Percentiles rank a stretch among this genome's conserved stretches.
phyloP scores from a whole-genome alignment of 2,797 vertebrate genomes.

The Orientallactaga sibirica region DNA sequence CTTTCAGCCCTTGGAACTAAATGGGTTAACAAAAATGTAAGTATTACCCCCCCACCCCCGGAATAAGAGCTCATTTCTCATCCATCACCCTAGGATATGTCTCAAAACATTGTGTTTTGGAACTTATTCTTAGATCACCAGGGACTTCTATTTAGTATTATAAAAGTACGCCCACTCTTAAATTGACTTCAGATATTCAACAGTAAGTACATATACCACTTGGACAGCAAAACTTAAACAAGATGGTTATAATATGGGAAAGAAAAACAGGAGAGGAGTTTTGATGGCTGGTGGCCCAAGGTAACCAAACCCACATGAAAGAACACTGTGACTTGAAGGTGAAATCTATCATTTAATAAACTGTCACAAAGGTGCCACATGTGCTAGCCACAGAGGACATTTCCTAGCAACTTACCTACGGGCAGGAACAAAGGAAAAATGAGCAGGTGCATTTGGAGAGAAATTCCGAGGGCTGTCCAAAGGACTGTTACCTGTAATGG shows the following conservation, averaged over 20 bases:
- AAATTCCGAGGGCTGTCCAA: constrained; percentile 98
- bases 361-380: constrained; percentile 24
- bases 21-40: not conserved
- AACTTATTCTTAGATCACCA: constrained; percentile 6
- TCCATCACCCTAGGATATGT: not conserved
- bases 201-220: not conserved
- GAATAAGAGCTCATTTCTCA: constrained; percentile 13
- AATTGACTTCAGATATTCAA: constrained; percentile 26
- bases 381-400: not conserved
- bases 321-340: constrained; percentile 8
- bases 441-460: constrained; percentile 96
- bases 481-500: constrained; percentile 94
- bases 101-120: not conserved
- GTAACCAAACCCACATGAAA: not conserved
- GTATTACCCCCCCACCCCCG: not conserved
- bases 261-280: constrained; percentile 32
- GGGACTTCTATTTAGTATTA: constrained; percentile 10
- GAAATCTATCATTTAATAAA: constrained; percentile 27
- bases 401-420: constrained; percentile 93
- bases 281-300: not conserved
- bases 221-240: constrained; percentile 55
- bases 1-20: not conserved
- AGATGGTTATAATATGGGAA: not conserved
- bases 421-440: constrained; percentile 97
- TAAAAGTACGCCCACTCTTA: constrained; percentile 45